phyloP scores from a whole-genome alignment of 1,140 invertebrate species.

The Aphis craccivora region DNA sequence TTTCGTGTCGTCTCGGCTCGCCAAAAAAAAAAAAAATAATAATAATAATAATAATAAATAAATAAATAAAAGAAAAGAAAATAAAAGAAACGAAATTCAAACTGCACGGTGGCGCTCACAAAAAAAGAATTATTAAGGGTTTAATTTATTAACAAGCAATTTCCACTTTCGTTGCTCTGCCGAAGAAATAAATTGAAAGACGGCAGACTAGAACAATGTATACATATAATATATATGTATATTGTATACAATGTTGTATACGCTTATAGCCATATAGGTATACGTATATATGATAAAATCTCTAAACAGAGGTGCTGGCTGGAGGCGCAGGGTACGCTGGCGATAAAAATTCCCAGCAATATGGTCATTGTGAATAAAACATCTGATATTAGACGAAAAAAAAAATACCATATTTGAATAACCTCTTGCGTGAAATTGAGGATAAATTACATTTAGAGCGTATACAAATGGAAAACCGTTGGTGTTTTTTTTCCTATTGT shows the following conservation, averaged over 20 bases:
- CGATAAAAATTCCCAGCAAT: neutral
- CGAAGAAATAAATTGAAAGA: slow-evolving; percentile 28
- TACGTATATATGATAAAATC: neutral
- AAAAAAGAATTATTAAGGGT: slow-evolving; percentile 46
- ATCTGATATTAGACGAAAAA: slow-evolving; percentile 33
- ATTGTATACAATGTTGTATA: neutral
- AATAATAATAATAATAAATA: neutral
- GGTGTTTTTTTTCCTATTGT: neutral
- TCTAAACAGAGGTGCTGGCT: no score
- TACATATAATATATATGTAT: neutral
- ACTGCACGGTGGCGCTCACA: neutral
- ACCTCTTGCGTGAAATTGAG: slow-evolving; percentile 8
- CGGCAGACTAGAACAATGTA: slow-evolving; percentile 1
- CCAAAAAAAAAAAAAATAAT: slow-evolving; percentile 29
- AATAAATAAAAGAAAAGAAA: slow-evolving; percentile 15
- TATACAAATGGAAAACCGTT: slow-evolving; percentile 3
- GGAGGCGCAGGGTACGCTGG: neutral
- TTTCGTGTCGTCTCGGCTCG: slow-evolving; percentile 35
- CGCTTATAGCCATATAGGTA: neutral
- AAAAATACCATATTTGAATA: slow-evolving; percentile 34
- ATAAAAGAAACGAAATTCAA: slow-evolving; percentile 30
- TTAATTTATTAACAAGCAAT: slow-evolving; percentile 44
- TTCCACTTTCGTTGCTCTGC: neutral
- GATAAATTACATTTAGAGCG: slow-evolving; percentile 27
- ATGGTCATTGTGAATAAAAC: neutral